A percentile compares a stretch with the other conserved stretches of the same genome.
phyloP scores from a whole-genome alignment of 2,113 vertebrate species.

The Petromus typicus region DNA sequence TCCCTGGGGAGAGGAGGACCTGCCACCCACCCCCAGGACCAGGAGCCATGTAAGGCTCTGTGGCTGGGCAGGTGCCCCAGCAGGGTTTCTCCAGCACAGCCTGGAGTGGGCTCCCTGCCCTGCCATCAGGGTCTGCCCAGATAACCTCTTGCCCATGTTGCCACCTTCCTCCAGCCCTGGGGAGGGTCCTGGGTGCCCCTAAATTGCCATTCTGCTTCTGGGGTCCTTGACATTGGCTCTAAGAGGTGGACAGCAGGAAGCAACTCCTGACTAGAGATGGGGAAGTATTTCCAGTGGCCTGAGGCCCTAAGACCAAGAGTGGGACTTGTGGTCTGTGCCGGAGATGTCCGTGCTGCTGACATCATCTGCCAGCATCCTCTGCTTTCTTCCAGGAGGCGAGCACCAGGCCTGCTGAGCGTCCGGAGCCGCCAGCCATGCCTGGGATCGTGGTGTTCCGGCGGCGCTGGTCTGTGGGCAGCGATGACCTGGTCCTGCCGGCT shows the following conservation, averaged over 20 bases:
- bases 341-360: background rate
- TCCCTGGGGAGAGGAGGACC: constrained; percentile 72
- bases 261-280: background rate
- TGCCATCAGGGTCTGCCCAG: background rate
- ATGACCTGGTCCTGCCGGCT: constrained; percentile 99
- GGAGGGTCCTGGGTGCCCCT: background rate
- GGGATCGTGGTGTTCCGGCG: constrained; percentile 99
- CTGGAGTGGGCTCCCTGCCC: background rate
- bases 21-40: constrained; percentile 72
- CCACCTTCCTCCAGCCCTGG: background rate
- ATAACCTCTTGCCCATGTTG: rapidly evolving
- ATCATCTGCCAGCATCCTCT: background rate
- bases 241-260: background rate
- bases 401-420: constrained; percentile 83
- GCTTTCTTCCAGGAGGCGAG: constrained; percentile 84
- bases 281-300: background rate
- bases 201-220: background rate
- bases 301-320: background rate
- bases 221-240: background rate
- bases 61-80: background rate
- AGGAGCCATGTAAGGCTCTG: constrained; percentile 81
- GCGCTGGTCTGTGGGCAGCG: constrained; percentile 99
- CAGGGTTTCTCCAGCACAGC: background rate
- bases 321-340: background rate
- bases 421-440: constrained; percentile 91